Evolutionary conservation across 1,140 invertebrate genomes (phyloP), one percentile per base, ranked within the genome.

Genomic region (Lepidurus packardi): DNA sequence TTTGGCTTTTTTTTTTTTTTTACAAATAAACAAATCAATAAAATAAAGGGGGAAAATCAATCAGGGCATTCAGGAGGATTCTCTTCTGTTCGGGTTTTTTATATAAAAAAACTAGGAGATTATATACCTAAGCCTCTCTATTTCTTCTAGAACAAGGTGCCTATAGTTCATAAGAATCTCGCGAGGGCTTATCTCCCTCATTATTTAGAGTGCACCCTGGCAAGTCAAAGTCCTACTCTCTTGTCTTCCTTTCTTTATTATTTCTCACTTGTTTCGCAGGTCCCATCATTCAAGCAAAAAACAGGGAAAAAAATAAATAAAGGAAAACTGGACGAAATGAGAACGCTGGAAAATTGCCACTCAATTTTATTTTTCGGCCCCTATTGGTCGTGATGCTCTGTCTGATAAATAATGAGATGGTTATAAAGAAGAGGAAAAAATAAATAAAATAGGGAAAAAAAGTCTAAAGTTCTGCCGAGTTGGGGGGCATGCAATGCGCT

Each of bases 321-420:
- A 65, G 13, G 9, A 65, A 16, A 65, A 65, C 53, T 65, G n/a
- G 53, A 65, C 53, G 53, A 16, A 65, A 65, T 65, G 53, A 65
- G 53, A 65, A 65, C 53, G 53, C 21, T 65, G 53, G 53, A 65
- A 65, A 65, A 65, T 65, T 65, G 53, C 53, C 53, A 65, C 53
- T 65, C 53, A 65, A 5, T n/a, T 13, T 65, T 65, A n/a, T 65
- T 13, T 65, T 65, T 21, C 21, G 7, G 10, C 45, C 53, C 53
- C 53, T 65, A 21, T 7, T 65, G 34, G 21, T 65, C 13, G 21
- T 65, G 53, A 65, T 21, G 13, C 53, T 16, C 53, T 65, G 7
- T 65, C 13, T 21, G 53, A 65, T 65, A 65, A 65, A 65, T 65
- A 65, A 65, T 16, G 53, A 65, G 53, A 11, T 65, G 53, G 6